A percentile compares a stretch with the other conserved stretches of the same genome.
These are phyloP conservation scores for Ctenopoma kingsleyae DNA, from an alignment of 2,797 vertebrate genomes.

Conservation along the genomic window DNA sequence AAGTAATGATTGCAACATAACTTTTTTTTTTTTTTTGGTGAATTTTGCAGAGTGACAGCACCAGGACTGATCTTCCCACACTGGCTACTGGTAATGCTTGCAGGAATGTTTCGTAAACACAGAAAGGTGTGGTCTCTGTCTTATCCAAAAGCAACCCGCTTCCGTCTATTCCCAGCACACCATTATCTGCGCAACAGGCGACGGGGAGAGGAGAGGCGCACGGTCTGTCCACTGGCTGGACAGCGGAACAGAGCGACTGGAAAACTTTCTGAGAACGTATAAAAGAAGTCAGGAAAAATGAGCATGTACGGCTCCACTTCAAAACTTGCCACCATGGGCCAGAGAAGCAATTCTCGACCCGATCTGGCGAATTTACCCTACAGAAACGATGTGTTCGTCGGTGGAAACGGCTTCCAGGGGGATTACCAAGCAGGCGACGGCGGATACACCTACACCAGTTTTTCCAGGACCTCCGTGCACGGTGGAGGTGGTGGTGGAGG, in stretches of 20 bases:
- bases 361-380: conserved; percentile 62
- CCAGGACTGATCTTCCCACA: conserved; percentile 23
- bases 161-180: conserved; percentile 71
- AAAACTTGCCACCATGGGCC: conserved; percentile 54
- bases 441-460: conserved; percentile 47
- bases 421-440: conserved; percentile 58
- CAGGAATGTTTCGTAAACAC: conserved; percentile 58
- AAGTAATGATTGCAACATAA: conserved; percentile 17
- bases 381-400: conserved; percentile 51
- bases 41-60: not conserved
- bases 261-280: not conserved
- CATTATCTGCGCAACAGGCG: conserved; percentile 75
- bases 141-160: conserved; percentile 63
- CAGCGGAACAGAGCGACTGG: conserved; percentile 1
- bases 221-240: conserved; percentile 33
- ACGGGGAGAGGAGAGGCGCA: conserved; percentile 48
- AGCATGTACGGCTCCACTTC: conserved; percentile 70
- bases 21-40: not conserved
- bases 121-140: conserved; percentile 82
- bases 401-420: conserved; percentile 73
- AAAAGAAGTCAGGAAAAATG: conserved; percentile 57
- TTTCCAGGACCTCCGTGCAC: conserved; percentile 64
- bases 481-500: conserved; percentile 54
- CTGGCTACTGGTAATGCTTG: not conserved
- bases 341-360: conserved; percentile 72